A percentile compares a stretch with the other conserved stretches of the same genome.
Conservation (phyloP, 2,888 invertebrate species). For the Lasioglossum oenotherae region DNA sequence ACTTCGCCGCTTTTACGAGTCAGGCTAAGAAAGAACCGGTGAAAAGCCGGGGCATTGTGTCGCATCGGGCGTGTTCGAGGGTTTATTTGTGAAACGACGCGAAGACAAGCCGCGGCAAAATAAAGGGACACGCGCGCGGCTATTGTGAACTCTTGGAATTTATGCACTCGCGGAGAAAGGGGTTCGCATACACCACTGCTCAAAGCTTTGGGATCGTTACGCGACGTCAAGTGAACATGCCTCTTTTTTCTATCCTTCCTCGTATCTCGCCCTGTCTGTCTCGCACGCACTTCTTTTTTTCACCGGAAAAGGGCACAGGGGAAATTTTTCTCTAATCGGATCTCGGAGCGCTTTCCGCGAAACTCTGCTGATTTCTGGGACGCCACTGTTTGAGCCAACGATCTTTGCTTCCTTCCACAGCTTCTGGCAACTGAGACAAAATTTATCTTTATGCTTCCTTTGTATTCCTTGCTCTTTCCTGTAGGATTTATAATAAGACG, state of each 20-base stretch:
- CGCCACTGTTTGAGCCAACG: background rate
- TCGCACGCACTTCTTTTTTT: background rate
- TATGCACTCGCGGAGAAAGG: conserved; percentile 1
- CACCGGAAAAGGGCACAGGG: background rate
- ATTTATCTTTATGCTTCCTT: background rate
- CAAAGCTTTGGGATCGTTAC: conserved; percentile 8
- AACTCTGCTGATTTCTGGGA: background rate
- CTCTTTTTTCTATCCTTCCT: background rate
- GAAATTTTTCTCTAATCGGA: conserved; percentile 1
- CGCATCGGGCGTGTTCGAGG: background rate
- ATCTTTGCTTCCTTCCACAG: background rate
- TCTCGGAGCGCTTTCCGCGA: background rate
- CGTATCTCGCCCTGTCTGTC: background rate
- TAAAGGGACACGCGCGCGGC: conserved; percentile 5
- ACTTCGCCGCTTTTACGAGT: background rate
- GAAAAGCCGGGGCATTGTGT: conserved; percentile 28
- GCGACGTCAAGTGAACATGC: background rate
- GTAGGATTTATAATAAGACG: background rate
- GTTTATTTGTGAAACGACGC: conserved; percentile 28
- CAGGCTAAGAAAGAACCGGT: conserved; percentile 14
- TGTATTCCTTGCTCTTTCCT: background rate
- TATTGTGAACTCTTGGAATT: conserved; percentile 11
- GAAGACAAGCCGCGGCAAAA: background rate
- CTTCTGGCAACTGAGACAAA: background rate
- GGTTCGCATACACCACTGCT: background rate